phyloP scores from a whole-genome alignment of 1,140 invertebrate species.

The Cyrtorhinus lividipennis region DNA sequence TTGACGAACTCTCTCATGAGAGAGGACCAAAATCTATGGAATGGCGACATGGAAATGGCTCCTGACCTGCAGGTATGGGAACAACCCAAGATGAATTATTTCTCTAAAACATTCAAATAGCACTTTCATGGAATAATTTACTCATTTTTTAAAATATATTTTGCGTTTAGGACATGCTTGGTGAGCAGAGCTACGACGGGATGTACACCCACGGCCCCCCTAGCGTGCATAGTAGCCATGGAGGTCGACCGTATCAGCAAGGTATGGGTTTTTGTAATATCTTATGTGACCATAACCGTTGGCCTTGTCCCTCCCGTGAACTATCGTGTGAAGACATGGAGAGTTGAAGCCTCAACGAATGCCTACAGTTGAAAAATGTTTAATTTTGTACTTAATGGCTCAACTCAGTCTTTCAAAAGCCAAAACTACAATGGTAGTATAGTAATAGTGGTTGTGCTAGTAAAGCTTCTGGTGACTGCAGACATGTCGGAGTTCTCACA shows the following conservation, averaged over 20 bases:
- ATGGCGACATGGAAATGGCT: constrained; percentile 62
- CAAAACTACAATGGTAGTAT: too few species aligned
- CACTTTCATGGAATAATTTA: not conserved
- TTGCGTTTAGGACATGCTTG: constrained; percentile 65
- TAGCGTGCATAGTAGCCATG: constrained; percentile 62
- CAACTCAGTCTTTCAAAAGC: too few species aligned
- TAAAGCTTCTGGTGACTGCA: too few species aligned
- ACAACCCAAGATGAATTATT: not conserved
- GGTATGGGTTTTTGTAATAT: not conserved
- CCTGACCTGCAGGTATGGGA: constrained; percentile 66
- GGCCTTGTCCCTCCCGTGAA: too few species aligned
- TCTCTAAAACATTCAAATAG: not conserved
- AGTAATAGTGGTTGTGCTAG: too few species aligned
- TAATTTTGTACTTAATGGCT: too few species aligned
- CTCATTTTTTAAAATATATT: not conserved
- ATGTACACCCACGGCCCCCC: constrained; percentile 77
- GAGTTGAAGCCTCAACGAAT: too few species aligned
- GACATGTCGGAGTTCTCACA: too few species aligned
- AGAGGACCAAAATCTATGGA: constrained; percentile 74
- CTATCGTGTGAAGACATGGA: too few species aligned
- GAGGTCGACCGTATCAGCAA: constrained; percentile 50
- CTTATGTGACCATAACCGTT: too few species aligned
- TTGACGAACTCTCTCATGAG: constrained; percentile 82
- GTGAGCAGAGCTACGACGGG: constrained; percentile 80
- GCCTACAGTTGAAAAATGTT: too few species aligned